Evolutionary conservation across 2,888 invertebrate genomes (phyloP).

Genomic region (Petrolisthes cinctipes): DNA sequence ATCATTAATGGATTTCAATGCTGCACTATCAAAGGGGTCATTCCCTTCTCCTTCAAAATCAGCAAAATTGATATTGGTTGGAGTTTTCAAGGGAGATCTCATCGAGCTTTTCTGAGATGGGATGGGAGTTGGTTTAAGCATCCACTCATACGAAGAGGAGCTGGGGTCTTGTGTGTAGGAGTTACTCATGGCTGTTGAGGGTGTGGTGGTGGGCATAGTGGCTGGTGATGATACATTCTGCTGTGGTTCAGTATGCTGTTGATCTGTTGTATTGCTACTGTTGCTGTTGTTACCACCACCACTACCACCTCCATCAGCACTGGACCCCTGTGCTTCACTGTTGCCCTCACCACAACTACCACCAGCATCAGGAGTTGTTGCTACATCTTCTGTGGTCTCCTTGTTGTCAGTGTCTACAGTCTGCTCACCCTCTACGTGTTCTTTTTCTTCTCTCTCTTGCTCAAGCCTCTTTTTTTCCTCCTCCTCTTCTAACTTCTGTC

Average conservation of each 20-base stretch:
- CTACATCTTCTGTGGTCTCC: conserved; percentile 20
- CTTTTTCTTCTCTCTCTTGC: conserved; percentile 1
- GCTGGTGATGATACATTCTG: not conserved
- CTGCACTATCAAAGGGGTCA: conserved; percentile 93
- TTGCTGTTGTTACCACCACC: not conserved
- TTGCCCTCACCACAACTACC: not conserved
- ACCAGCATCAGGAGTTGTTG: conserved; percentile 20
- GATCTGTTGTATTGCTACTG: not conserved
- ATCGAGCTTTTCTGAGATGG: conserved; percentile 42
- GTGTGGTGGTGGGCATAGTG: not conserved
- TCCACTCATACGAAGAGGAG: conserved; percentile 32
- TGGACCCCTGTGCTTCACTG: no score
- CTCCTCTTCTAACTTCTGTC: conserved; percentile 40
- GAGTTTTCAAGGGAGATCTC: conserved; percentile 40
- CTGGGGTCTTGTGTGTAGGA: not conserved
- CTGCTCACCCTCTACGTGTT: conserved; percentile 22
- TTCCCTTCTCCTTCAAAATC: conserved; percentile 94
- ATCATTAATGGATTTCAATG: conserved; percentile 91
- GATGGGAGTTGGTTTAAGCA: conserved; percentile 53
- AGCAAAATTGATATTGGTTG: conserved; percentile 72
- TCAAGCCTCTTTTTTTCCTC: conserved; percentile 25
- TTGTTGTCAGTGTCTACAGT: conserved; percentile 13
- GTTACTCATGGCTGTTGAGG: not conserved
- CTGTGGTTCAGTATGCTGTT: not conserved
- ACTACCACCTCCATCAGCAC: no score